Conservation (phyloP, 2,113 vertebrate genomes). For the Acrocephalus kingi region DNA sequence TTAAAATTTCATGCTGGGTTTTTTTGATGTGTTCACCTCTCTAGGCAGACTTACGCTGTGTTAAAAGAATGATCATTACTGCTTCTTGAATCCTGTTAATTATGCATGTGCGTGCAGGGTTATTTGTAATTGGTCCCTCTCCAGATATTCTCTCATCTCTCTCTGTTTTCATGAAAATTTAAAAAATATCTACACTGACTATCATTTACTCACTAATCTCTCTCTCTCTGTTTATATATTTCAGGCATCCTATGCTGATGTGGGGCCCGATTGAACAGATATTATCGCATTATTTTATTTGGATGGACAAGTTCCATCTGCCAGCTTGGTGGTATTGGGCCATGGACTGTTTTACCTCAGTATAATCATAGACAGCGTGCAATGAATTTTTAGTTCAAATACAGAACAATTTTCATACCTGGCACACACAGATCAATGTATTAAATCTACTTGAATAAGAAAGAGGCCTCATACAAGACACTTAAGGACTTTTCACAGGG, state of each 20-base stretch:
- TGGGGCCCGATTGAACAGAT: background rate
- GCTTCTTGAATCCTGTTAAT: slow-evolving; percentile 41
- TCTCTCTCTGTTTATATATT: background rate
- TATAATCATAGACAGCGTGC: background rate
- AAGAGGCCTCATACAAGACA: background rate
- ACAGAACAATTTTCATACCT: background rate
- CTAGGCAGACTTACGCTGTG: background rate
- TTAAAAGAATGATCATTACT: slow-evolving; percentile 56
- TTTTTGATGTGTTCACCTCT: slow-evolving; percentile 58
- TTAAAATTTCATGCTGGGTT: slow-evolving; percentile 28
- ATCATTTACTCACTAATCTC: background rate
- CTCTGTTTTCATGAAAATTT: slow-evolving; percentile 18
- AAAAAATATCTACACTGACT: background rate
- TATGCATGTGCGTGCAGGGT: background rate
- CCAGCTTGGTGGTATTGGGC: background rate
- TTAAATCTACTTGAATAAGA: background rate
- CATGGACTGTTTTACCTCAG: background rate
- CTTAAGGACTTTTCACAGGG: background rate
- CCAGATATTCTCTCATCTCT: slow-evolving; percentile 36
- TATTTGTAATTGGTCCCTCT: slow-evolving; percentile 55
- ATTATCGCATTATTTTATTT: background rate
- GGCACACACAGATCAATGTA: background rate
- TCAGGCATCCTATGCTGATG: background rate
- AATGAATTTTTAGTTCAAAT: background rate
- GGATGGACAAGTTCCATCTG: background rate